Evolutionary conservation across 2,888 invertebrate genomes (phyloP).

Genomic region (Altica lythri): DNA sequence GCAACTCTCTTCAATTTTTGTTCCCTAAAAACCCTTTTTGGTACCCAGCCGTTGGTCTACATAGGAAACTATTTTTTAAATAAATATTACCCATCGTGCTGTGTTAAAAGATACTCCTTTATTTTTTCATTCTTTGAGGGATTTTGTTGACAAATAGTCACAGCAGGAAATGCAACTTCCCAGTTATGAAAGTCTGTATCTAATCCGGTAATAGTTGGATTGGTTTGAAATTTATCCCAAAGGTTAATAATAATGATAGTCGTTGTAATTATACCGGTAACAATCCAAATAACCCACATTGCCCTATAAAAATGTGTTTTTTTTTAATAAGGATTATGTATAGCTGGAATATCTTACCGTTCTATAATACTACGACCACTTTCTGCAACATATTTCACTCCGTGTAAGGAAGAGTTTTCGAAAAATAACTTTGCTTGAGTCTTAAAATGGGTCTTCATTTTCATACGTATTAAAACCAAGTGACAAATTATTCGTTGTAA

Average conservation of each 20-base stretch:
- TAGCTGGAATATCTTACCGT: constrained; percentile 61
- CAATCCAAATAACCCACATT: constrained; percentile 79
- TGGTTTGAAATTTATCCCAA: constrained; percentile 83
- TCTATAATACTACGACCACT: constrained; percentile 75
- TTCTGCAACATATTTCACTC: constrained; percentile 79
- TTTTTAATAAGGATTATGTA: not conserved
- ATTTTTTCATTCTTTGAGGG: constrained; percentile 45
- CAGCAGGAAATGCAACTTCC: constrained; percentile 76
- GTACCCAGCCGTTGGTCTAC: too few species aligned
- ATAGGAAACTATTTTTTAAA: too few species aligned
- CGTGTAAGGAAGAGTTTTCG: constrained; percentile 77
- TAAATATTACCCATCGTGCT: constrained; percentile 22
- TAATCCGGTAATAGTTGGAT: constrained; percentile 80
- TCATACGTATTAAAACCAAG: too few species aligned
- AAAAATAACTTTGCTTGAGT: constrained; percentile 78
- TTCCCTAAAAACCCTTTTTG: too few species aligned
- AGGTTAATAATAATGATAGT: constrained; percentile 76
- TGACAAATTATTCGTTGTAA: too few species aligned
- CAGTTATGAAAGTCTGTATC: constrained; percentile 83
- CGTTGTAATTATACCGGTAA: constrained; percentile 70
- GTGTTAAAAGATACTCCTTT: constrained; percentile 35
- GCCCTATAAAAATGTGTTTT: constrained; percentile 60
- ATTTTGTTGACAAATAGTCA: constrained; percentile 66
- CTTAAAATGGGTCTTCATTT: too few species aligned
- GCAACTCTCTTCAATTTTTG: too few species aligned